Evolutionary conservation across 2,888 invertebrate species (phyloP).

Genomic region (Copidosoma aretas): DNA sequence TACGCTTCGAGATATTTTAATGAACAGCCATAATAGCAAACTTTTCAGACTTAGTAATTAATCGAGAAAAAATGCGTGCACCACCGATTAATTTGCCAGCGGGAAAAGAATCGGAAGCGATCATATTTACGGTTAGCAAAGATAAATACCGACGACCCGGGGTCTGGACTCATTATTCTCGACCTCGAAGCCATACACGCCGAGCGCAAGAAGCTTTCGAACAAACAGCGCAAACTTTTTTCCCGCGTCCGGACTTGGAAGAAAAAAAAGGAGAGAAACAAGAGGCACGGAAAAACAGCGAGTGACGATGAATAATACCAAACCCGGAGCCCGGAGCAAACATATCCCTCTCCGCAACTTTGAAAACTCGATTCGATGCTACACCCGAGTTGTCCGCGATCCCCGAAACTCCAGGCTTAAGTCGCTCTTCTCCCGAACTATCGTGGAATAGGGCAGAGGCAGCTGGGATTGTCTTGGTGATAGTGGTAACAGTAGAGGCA

Average conservation of each 20-base stretch:
- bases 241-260: not conserved
- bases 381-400: not conserved
- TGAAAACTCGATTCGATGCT: not conserved
- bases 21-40: no score
- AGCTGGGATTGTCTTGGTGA: constrained; percentile 21
- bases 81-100: no score
- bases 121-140: no score
- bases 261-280: not conserved
- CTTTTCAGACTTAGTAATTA: no score
- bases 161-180: not conserved
- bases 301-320: not conserved
- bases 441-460: not conserved
- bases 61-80: no score
- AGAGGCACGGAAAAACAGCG: not conserved
- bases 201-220: not conserved
- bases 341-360: not conserved
- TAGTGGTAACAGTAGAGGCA: not conserved
- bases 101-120: no score
- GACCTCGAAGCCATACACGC: not conserved
- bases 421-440: not conserved
- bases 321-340: not conserved
- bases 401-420: not conserved
- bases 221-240: not conserved
- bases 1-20: no score
- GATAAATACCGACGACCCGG: not conserved